Evolutionary conservation across 2,797 vertebrate genomes (phyloP).

Genomic region (Molossus alvarezi): DNA sequence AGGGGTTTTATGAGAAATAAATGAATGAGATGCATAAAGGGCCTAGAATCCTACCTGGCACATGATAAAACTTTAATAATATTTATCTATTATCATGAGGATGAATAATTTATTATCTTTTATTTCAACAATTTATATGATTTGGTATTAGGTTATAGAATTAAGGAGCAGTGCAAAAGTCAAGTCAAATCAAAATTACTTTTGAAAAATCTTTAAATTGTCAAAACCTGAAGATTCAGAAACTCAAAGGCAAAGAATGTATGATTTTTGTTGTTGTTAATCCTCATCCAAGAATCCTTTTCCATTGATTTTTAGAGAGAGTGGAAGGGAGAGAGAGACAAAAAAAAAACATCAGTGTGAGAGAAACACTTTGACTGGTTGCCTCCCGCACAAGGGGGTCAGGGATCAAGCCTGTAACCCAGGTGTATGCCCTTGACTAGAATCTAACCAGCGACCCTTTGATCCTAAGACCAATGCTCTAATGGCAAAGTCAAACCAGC

Average conservation of each 20-base stretch:
- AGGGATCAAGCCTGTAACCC: no score
- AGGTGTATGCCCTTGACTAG: no score
- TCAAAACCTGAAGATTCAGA: background rate
- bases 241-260: background rate
- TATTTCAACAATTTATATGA: conserved; percentile 26
- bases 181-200: conserved; percentile 21
- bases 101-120: conserved; percentile 11
- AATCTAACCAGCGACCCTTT: no score
- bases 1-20: background rate
- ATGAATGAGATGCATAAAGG: background rate
- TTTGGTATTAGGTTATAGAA: conserved; percentile 8
- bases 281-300: no score
- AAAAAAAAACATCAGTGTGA: no score
- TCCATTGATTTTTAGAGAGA: no score
- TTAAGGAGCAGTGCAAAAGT: background rate
- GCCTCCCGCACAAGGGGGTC: no score
- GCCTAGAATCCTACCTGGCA: background rate
- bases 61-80: background rate
- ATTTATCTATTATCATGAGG: background rate
- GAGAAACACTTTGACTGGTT: no score
- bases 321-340: no score
- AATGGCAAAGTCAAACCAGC: no score
- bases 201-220: background rate
- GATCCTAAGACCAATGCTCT: no score
- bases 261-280: background rate